phyloP scores from a whole-genome alignment of 2,888 invertebrate genomes.

The Ommatoiulus sabulosus region DNA sequence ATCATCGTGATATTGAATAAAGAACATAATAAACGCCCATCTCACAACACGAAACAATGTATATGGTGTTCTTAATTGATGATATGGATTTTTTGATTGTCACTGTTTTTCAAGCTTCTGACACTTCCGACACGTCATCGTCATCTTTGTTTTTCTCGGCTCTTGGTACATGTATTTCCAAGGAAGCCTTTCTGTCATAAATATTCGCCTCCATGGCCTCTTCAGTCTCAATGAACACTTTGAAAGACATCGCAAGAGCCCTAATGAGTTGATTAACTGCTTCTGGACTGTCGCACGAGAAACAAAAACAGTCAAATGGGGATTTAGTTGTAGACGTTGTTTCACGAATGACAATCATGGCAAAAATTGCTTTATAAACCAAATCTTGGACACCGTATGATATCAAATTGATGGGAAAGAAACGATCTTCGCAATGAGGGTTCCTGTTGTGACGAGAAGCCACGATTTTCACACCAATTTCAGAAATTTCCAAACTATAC shows the following conservation, averaged over 20 bases:
- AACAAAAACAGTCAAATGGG: constrained; percentile 89
- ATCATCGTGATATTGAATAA: too few species aligned
- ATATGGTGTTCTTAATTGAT: not conserved
- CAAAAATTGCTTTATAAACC: constrained; percentile 87
- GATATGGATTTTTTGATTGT: not conserved
- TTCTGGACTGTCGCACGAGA: constrained; percentile 85
- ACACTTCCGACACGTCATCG: constrained; percentile 70
- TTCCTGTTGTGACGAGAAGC: constrained; percentile 63
- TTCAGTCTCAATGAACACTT: constrained; percentile 82
- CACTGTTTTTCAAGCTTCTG: constrained; percentile 76
- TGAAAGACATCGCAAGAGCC: constrained; percentile 87
- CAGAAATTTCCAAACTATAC: constrained; percentile 78
- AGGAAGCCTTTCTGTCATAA: not conserved
- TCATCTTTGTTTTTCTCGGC: constrained; percentile 66
- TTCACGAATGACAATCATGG: constrained; percentile 84
- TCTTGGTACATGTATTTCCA: not conserved
- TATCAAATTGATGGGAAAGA: constrained; percentile 85
- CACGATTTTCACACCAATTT: constrained; percentile 61
- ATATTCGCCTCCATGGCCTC: constrained; percentile 72
- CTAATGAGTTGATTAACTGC: constrained; percentile 86
- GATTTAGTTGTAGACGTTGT: constrained; percentile 67
- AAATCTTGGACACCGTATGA: constrained; percentile 91
- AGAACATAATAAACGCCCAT: too few species aligned
- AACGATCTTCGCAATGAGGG: constrained; percentile 64
- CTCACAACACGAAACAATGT: too few species aligned